Base-by-base conservation (phyloP, 2,113 vertebrate genomes). In the Fregetta grallaria region DNA sequence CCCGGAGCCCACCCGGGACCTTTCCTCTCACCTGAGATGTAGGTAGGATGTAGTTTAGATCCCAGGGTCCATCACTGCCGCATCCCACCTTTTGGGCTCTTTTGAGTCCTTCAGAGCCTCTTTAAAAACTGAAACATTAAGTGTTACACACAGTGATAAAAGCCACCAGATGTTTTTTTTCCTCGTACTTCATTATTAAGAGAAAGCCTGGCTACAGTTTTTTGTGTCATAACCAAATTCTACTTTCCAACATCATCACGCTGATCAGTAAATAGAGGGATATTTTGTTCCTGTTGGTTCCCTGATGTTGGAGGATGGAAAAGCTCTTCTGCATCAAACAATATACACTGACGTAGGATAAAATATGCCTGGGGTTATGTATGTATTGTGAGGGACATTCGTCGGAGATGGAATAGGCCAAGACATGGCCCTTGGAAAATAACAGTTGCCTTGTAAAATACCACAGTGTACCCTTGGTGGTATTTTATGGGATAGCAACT, bases 301-400 rank as follows among this genome's bases (percentile, higher is more conserved):
- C 47, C 11, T 9, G 23, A 67, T 49, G 32, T 3, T 67, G 44
- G 23, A 86, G 55, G 9, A 26, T 36, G 32, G 71, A 86, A 77
- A 82, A 89, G 23, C 44, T 63, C 49, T 65, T 74, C 56, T 53
- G 52, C 40, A 86, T 11, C 44, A 61, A 75, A 91, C 12, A 67
- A 81, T 90, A 66, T 26, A 62, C 34, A 38, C 45, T 47, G 42
- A 66, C 62, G 38, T 5, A 44, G 53, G 45, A 44, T 17, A 47
- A 95, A 86, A 77, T 16, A 42, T 11, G 5, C 20, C 44, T 61
- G 12, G 8, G 40, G 7, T 65, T 79, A 47, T 1, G 18, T 27
- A 26, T 0, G 3, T 25, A 18, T 30, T 16, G 6, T 23, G 36
- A 62, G 25, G 34, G 72, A 62, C 0, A 0, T 32, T 70, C 3